Conservation (phyloP, 2,888 invertebrate genomes). For the Diarsia mendica region DNA sequence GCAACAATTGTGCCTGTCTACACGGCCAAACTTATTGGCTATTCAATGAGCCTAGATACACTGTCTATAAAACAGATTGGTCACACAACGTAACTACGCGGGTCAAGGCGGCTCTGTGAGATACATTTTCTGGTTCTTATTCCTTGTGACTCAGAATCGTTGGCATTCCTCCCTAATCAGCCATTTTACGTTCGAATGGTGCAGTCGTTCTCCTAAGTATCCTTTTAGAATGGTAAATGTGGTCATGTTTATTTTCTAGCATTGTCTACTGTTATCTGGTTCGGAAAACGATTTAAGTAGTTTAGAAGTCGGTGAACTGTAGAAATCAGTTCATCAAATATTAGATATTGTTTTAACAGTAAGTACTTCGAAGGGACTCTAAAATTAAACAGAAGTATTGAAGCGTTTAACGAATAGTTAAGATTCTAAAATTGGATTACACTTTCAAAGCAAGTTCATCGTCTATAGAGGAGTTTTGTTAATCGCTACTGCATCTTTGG, state of each 20-base stretch:
- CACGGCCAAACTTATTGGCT: constrained; percentile 65
- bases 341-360: neutral
- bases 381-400: neutral
- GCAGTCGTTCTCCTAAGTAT: constrained; percentile 56
- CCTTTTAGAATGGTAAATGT: constrained; percentile 61
- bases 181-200: constrained; percentile 56
- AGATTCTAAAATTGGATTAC: constrained; percentile 3
- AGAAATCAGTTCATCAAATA: constrained; percentile 2
- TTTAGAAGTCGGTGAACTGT: constrained; percentile 25
- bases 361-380: neutral
- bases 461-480: neutral
- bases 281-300: constrained; percentile 38
- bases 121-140: constrained; percentile 50
- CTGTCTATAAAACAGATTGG: constrained; percentile 67
- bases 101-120: constrained; percentile 64
- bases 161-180: constrained; percentile 64
- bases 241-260: constrained; percentile 41
- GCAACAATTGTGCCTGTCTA: constrained; percentile 56
- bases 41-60: constrained; percentile 65
- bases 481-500: constrained; percentile 5
- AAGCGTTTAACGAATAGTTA: neutral
- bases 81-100: constrained; percentile 59
- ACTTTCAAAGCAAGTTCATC: neutral
- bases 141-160: constrained; percentile 49
- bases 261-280: constrained; percentile 55